Evolutionary conservation across 2,888 invertebrate species (phyloP).

Genomic region (Drosophila neotestacea): DNA sequence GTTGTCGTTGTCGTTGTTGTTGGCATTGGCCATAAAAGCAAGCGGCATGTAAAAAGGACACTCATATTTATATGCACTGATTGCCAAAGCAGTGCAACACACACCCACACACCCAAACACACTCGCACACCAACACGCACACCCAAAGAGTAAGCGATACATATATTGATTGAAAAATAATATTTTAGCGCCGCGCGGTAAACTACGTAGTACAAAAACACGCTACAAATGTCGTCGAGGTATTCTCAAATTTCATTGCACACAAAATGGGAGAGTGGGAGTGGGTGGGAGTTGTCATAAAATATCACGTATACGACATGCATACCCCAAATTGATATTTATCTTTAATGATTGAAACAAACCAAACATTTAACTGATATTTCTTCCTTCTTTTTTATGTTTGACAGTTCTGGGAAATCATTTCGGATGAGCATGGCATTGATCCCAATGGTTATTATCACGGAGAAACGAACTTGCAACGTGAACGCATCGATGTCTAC

Average conservation of each 20-base stretch:
- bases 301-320: slow-evolving; percentile 49
- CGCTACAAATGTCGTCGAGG: slow-evolving; percentile 4
- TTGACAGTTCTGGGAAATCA: slow-evolving; percentile 90
- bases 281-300: slow-evolving; percentile 11
- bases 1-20: slow-evolving; percentile 29
- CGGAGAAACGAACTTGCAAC: slow-evolving; percentile 90
- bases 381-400: slow-evolving; percentile 23
- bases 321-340: slow-evolving; percentile 3
- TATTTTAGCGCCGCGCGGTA: slow-evolving; percentile 56
- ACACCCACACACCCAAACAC: slow-evolving; percentile 41
- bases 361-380: slow-evolving; percentile 1
- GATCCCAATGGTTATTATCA: slow-evolving; percentile 90
- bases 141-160: slow-evolving; percentile 27
- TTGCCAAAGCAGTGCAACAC: slow-evolving; percentile 76
- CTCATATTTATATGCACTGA: slow-evolving; percentile 81
- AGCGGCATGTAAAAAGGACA: slow-evolving; percentile 78
- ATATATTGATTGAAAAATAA: slow-evolving; percentile 76
- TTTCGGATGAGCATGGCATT: slow-evolving; percentile 93
- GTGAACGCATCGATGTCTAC: slow-evolving; percentile 92
- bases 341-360: slow-evolving; percentile 30
- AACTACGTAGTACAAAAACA: slow-evolving; percentile 16
- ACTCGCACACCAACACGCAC: slow-evolving; percentile 5
- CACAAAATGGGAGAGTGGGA: slow-evolving; percentile 15
- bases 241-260: slow-evolving; percentile 38
- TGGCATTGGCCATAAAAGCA: slow-evolving; percentile 69